Evolutionary conservation across 1,140 invertebrate genomes (phyloP), one percentile per base, ranked within the genome.

Genomic region (Heliothis virescens): DNA sequence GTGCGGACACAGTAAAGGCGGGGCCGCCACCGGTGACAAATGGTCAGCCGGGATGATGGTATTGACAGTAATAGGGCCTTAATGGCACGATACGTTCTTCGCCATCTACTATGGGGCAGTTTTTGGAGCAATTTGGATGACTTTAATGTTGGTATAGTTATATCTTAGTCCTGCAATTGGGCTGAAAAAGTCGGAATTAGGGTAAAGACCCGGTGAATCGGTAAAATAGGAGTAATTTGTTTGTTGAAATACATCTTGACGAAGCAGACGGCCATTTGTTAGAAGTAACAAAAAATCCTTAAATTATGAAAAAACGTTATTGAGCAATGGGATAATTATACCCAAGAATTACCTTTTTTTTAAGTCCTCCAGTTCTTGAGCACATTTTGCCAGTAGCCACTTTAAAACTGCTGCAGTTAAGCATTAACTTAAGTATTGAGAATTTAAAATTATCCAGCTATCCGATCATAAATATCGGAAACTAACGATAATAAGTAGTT

Each of bases 21-120:
- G 84, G 83, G 63, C 81, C 53, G 62, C 48, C 62, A 47, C 57
- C 80, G 71, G 75, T 88, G 85, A 88, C 84, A 85, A 88, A 85
- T 85, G 85, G 79, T 79, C 79, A 79, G 79, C 18, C 52, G 72
- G 81, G 83, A 85, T 86, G 82, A 83, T 75, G 80, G 67, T 79
- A 86, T 88, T 86, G 85, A 85, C 81, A 81, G 78, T 88, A 86
- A 88, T 86, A 80, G 83, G 50, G 50, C 74, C 60, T 16, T 78
- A 82, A 78, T 76, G 60, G 59, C 47, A 65, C 62, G 50, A 18
- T 77, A 34, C 60, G 75, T 41, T 12, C 48, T 67, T 16, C 34
- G 16, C 29, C 15, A 65, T 29, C 57, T 18, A 67, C 34, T 47
- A 48, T 67, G 10, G n/a, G 63, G 47, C 18, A 48, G 63, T 67